Evolutionary conservation across 2,888 invertebrate species (phyloP).

Genomic region (Drosophila dives): DNA sequence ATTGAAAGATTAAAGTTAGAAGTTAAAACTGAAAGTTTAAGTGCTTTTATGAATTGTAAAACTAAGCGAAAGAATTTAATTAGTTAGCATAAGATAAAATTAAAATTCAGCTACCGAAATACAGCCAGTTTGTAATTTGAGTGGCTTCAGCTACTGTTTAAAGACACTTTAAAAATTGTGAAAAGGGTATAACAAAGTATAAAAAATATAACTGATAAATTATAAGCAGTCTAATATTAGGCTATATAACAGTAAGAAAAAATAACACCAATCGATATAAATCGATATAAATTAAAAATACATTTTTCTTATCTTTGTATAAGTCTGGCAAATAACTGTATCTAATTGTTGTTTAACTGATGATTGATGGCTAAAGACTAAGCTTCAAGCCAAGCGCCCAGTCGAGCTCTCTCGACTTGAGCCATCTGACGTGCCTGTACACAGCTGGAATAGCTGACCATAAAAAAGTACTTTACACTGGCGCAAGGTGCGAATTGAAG

Average conservation of each 20-base stretch:
- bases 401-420: neutral
- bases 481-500: conserved; percentile 60
- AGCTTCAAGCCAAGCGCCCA: neutral
- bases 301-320: neutral
- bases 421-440: neutral
- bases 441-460: conserved; percentile 23
- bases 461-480: conserved; percentile 4
- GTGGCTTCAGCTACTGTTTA: conserved; percentile 32
- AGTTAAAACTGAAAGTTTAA: neutral
- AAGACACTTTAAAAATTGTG: neutral
- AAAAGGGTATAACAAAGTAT: neutral
- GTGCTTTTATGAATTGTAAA: neutral
- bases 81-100: neutral
- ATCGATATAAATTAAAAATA: neutral
- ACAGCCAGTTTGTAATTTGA: conserved; percentile 38
- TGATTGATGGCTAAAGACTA: neutral
- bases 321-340: neutral
- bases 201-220: neutral
- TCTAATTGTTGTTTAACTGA: neutral
- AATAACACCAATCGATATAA: no score
- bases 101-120: neutral
- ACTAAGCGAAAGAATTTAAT: neutral
- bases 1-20: neutral
- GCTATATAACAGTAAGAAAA: no score
- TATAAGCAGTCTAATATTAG: neutral